Evolutionary conservation across 2,888 invertebrate species (phyloP).

Genomic region (Acanthosoma haemorrhoidale): DNA sequence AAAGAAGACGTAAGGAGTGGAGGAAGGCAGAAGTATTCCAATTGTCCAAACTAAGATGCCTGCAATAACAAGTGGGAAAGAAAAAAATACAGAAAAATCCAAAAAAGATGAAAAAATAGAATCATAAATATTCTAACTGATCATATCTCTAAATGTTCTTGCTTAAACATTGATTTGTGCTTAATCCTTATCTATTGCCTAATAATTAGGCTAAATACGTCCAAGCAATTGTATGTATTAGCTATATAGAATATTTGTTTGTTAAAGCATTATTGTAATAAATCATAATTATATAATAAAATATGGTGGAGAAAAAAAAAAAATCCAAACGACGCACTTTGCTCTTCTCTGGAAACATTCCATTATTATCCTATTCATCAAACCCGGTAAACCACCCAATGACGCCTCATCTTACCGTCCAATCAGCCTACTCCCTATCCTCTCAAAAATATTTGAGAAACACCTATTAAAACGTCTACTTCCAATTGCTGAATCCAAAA

Average conservation of each 20-base stretch:
- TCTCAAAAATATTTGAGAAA: no score
- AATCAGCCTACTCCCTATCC: no score
- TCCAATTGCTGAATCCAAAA: no score
- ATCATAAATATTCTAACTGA: constrained; percentile 18
- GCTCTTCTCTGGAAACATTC: no score
- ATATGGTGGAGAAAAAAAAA: no score
- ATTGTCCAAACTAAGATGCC: constrained; percentile 41
- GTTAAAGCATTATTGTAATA: constrained; percentile 5
- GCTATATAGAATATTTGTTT: background rate
- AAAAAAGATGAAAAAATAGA: constrained; percentile 18
- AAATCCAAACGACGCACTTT: no score
- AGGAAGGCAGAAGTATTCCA: constrained; percentile 34
- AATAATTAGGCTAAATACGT: constrained; percentile 14
- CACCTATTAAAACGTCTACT: no score
- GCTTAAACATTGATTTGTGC: no score
- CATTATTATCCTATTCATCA: no score
- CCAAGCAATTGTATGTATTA: constrained; percentile 4
- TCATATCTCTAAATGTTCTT: background rate
- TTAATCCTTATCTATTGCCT: background rate
- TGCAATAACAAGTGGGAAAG: constrained; percentile 36
- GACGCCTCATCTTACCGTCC: no score
- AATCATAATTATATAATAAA: constrained; percentile 16
- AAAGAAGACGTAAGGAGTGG: no score
- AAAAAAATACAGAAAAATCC: background rate
- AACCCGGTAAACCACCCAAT: no score